phyloP scores from a whole-genome alignment of 2,113 vertebrate species.

The Odobenus rosmarus region DNA sequence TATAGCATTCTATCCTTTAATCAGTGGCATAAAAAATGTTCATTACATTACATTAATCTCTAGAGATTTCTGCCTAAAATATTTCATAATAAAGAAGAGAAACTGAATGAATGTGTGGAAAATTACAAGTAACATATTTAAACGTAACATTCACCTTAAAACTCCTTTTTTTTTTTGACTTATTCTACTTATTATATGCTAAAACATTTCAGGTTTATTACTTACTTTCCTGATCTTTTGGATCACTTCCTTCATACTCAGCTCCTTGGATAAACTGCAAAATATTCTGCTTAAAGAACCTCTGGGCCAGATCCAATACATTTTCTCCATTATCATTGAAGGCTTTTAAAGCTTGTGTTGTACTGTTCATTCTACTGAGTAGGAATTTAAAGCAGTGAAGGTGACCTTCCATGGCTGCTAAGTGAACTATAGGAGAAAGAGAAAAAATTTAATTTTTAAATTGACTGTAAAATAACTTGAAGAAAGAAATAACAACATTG shows the following conservation, averaged over 20 bases:
- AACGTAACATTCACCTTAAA: not conserved
- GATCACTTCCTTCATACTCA: constrained; percentile 76
- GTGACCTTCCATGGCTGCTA: constrained; percentile 89
- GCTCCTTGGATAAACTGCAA: constrained; percentile 83
- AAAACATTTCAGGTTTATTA: constrained; percentile 35
- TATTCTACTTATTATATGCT: not conserved
- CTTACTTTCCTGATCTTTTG: constrained; percentile 85
- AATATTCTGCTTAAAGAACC: constrained; percentile 87
- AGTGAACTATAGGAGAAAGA: constrained; percentile 83
- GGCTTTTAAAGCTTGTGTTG: constrained; percentile 80
- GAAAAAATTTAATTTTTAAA: constrained; percentile 35
- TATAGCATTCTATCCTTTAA: constrained; percentile 35
- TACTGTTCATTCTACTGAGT: constrained; percentile 82
- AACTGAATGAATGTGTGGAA: not conserved
- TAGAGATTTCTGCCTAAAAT: constrained; percentile 40
- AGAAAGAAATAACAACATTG: constrained; percentile 4
- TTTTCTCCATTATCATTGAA: constrained; percentile 89
- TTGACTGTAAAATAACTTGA: constrained; percentile 10
- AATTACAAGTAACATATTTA: constrained; percentile 5
- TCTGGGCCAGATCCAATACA: constrained; percentile 86
- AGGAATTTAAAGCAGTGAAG: constrained; percentile 89
- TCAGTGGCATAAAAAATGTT: not conserved
- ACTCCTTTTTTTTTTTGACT: not conserved
- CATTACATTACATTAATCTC: constrained; percentile 9
- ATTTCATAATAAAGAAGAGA: constrained; percentile 34